phyloP scores from a whole-genome alignment of 2,797 vertebrate genomes.

The Peromyscus aztecus region DNA sequence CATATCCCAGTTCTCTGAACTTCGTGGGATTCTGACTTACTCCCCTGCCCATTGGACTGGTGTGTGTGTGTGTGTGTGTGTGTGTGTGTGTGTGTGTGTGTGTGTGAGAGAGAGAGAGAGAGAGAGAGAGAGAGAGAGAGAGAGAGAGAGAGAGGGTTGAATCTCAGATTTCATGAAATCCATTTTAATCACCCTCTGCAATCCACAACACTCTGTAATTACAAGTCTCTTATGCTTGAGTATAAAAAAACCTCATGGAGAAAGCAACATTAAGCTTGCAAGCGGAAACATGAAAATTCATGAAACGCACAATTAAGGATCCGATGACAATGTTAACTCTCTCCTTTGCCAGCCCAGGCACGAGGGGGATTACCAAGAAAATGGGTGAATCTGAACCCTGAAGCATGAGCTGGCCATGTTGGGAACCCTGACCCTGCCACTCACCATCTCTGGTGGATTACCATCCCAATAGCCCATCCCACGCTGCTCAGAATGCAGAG shows the following conservation, averaged over 20 bases:
- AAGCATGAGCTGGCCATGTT: not conserved
- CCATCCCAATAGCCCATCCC: not conserved
- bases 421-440: not conserved
- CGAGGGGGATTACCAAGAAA: conserved; percentile 34
- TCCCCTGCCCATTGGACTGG: not conserved
- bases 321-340: conserved; percentile 77
- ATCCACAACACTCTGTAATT: conserved; percentile 83
- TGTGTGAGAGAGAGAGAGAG: not conserved
- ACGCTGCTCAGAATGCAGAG: not conserved
- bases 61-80: conserved; percentile 14
- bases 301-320: conserved; percentile 82
- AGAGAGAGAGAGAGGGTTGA: not conserved
- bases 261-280: conserved; percentile 82
- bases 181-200: conserved; percentile 83
- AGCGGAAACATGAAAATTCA: conserved; percentile 85
- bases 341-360: conserved; percentile 68
- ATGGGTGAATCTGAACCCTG: not conserved
- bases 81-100: not conserved
- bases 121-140: not conserved
- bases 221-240: conserved; percentile 81
- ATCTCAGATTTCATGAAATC: conserved; percentile 79
- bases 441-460: not conserved
- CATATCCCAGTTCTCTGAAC: not conserved
- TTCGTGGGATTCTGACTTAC: conserved; percentile 34
- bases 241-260: conserved; percentile 77